Evolutionary conservation across 2,888 invertebrate genomes (phyloP).

Genomic region (Drosophila mulleri): DNA sequence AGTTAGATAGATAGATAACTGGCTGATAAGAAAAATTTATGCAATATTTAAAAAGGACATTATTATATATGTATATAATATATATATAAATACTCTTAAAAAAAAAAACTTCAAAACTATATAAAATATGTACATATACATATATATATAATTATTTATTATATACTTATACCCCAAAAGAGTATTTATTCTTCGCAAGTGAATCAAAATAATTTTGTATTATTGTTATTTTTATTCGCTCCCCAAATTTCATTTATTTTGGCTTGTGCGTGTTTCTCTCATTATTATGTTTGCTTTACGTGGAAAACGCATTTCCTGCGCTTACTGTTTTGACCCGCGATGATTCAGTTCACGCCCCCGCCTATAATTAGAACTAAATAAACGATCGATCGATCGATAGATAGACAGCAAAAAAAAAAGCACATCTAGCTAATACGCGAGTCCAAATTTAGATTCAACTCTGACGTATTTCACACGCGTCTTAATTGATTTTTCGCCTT

Average conservation of each 20-base stretch:
- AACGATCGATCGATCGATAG: conserved; percentile 21
- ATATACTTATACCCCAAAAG: background rate
- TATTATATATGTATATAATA: too few relatives aligned
- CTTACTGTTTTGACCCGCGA: conserved; percentile 48
- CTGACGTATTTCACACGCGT: conserved; percentile 77
- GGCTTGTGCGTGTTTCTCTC: conserved; percentile 36
- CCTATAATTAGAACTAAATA: conserved; percentile 28
- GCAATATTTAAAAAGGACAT: too few relatives aligned
- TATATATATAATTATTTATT: background rate
- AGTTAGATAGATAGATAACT: too few relatives aligned
- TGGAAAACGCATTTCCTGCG: conserved; percentile 68
- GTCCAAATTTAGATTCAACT: conserved; percentile 59
- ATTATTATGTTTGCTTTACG: conserved; percentile 49
- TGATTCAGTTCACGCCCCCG: conserved; percentile 62
- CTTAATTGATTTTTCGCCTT: conserved; percentile 71
- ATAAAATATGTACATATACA: too few relatives aligned
- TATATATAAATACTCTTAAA: too few relatives aligned
- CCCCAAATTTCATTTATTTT: conserved; percentile 24
- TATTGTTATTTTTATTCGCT: conserved; percentile 11
- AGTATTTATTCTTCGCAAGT: background rate
- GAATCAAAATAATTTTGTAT: background rate
- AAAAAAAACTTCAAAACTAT: too few relatives aligned
- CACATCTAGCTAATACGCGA: conserved; percentile 35
- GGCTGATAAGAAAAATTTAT: too few relatives aligned
- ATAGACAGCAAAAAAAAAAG: conserved; percentile 48